A percentile compares a stretch with the other conserved stretches of the same genome.
These are phyloP conservation scores for Argynnis bischoffii DNA, from an alignment of 2,888 invertebrate species.

Conservation along the genomic window DNA sequence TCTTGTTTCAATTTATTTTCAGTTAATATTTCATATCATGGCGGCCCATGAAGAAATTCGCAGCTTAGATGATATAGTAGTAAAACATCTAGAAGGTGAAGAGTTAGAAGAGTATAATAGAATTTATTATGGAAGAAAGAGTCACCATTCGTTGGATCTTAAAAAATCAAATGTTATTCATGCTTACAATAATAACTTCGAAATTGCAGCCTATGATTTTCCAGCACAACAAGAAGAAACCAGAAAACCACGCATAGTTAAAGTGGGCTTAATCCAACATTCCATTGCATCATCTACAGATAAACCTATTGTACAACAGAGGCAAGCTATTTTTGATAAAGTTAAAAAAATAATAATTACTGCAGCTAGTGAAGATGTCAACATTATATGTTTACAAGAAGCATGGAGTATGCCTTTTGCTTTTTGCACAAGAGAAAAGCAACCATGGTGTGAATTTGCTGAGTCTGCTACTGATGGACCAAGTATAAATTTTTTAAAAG, in stretches of 20 bases:
- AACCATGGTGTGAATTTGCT: conserved; percentile 99
- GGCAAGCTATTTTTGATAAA: conserved; percentile 89
- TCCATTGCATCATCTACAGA: conserved; percentile 89
- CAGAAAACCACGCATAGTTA: conserved; percentile 87
- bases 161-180: conserved; percentile 69
- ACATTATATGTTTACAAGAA: conserved; percentile 97
- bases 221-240: conserved; percentile 86
- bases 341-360: conserved; percentile 88
- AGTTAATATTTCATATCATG: conserved; percentile 45
- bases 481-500: conserved; percentile 89
- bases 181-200: conserved; percentile 84
- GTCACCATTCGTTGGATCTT: conserved; percentile 79
- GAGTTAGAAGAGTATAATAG: conserved; percentile 86
- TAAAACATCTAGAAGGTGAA: conserved; percentile 53
- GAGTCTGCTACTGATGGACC: conserved; percentile 94
- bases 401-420: conserved; percentile 99
- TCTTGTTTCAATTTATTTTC: not conserved
- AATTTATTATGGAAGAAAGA: conserved; percentile 89
- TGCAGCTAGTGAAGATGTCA: conserved; percentile 91
- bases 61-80: conserved; percentile 64
- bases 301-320: conserved; percentile 88
- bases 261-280: conserved; percentile 94
- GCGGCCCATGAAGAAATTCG: conserved; percentile 53
- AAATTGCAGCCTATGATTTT: conserved; percentile 89
- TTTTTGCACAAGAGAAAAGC: conserved; percentile 97